A percentile compares a stretch with the other conserved stretches of the same genome.
These are phyloP conservation scores for Desmodus rotundus DNA, from an alignment of 2,113 vertebrate species.

Conservation along the genomic window DNA sequence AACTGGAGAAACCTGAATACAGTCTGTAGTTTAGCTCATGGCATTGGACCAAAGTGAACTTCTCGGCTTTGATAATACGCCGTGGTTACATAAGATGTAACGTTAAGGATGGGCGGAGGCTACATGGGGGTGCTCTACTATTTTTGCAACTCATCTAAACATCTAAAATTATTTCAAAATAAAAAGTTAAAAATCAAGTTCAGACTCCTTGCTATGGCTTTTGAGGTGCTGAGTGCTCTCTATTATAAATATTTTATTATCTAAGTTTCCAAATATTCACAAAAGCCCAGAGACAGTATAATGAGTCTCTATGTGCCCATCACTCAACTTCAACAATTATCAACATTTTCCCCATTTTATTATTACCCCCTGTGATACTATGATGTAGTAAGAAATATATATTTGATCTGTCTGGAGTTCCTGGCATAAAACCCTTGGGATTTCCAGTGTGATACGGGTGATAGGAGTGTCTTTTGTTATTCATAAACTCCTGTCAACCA, in stretches of 20 bases:
- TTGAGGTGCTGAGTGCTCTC: not conserved
- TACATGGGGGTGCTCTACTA: not conserved
- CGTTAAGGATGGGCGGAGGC: not conserved
- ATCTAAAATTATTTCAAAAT: conserved; percentile 15
- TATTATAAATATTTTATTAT: not conserved
- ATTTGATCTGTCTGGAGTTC: not conserved
- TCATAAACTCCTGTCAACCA: not conserved
- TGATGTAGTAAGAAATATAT: not conserved
- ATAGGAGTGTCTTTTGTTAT: not conserved
- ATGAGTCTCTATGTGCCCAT: not conserved
- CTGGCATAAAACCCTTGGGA: not conserved
- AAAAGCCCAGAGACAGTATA: not conserved
- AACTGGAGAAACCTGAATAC: not conserved
- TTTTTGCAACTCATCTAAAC: not conserved
- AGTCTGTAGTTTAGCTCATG: not conserved
- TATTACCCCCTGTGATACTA: not conserved
- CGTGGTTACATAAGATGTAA: not conserved
- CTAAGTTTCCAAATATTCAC: not conserved
- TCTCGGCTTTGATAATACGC: not conserved
- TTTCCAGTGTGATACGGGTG: not conserved
- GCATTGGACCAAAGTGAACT: not conserved
- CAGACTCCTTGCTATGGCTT: not conserved
- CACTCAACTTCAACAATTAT: not conserved
- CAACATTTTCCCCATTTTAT: not conserved
- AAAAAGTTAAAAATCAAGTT: not conserved